Base-by-base conservation (phyloP, 2,888 invertebrate genomes). In the Sycophila texana region DNA sequence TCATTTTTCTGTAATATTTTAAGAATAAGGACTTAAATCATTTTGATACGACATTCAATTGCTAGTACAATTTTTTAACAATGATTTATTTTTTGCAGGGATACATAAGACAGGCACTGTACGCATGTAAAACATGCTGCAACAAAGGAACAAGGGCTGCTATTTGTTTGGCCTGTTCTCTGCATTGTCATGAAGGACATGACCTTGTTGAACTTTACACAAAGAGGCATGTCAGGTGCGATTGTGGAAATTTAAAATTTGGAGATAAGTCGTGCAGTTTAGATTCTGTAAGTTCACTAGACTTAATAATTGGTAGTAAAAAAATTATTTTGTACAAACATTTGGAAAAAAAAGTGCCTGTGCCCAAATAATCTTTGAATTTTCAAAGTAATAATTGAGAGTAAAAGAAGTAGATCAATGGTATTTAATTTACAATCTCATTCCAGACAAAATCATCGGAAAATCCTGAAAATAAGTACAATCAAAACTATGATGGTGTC, bases 141-240 rank as follows among this genome's bases (percentile, higher is more conserved):
- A 92, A 94, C 0, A 92, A 93, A 10, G 93, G 93, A 85, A 88
- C 90, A 0, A 91, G 93, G 79, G 97, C 96, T 57, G 99, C 97
- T 4, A 92, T 99, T 39, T 99, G 99, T 90, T 92, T 99, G 2
- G 99, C 98, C 2, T 99, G 99, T 89, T 96, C 96, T 87, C 95
- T 96, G 83, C 94, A 94, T 81, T 99, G 99, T 86, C 99, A 99
- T 88, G 98, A 98, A 87, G 96, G 96, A 72, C 99, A 99, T 91
- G 97, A 99, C 57, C 92, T 99, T 0, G 92, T 98, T 70, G 99
- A 99, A 89, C 92, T 99, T 20, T 99, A 99, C 89, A 99, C 99
- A 0, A 99, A 99, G 90, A 92, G 98, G 74, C 95, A 97, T 90
- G 99, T 99, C 87, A 94, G 97, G 65, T 99, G 99, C 91, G 99